Percentiles rank a stretch among this genome's conserved stretches.
These are phyloP conservation scores for Eupithecia insigniata DNA, from an alignment of 2,888 invertebrate species.

Conservation along the genomic window DNA sequence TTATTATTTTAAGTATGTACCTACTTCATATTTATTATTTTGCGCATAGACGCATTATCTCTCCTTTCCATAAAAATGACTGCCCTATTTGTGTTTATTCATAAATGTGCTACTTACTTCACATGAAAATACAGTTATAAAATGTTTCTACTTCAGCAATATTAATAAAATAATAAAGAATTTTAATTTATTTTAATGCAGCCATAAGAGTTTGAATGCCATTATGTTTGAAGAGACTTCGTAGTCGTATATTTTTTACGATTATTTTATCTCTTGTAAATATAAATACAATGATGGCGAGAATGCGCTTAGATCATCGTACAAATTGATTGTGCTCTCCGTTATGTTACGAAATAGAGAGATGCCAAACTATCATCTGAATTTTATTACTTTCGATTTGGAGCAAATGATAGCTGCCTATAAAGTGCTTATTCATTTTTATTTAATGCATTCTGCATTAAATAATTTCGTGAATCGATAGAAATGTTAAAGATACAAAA, in stretches of 20 bases:
- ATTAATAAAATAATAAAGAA: conserved; percentile 16
- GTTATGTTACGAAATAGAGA: conserved; percentile 32
- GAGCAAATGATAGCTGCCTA: conserved; percentile 20
- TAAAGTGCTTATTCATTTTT: conserved; percentile 1
- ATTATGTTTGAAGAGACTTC: conserved; percentile 26
- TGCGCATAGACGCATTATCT: no score
- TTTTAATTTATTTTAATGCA: conserved; percentile 8
- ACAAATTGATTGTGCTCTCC: conserved; percentile 21
- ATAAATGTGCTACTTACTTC: neutral
- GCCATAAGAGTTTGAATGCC: conserved; percentile 6
- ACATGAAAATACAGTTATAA: conserved; percentile 2
- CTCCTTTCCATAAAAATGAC: no score
- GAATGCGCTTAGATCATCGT: conserved; percentile 31
- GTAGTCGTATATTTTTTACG: conserved; percentile 27
- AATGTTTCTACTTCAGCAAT: neutral
- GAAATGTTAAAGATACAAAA: no score
- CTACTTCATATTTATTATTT: no score
- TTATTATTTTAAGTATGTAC: neutral
- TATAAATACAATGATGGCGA: conserved; percentile 19
- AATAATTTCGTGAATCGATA: neutral
- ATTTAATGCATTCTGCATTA: neutral
- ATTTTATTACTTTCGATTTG: conserved; percentile 23
- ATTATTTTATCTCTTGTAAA: conserved; percentile 30
- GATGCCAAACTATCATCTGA: conserved; percentile 19
- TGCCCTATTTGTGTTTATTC: neutral